Evolutionary conservation across 2,113 vertebrate species (phyloP).

Genomic region (Pelobates fuscus): DNA sequence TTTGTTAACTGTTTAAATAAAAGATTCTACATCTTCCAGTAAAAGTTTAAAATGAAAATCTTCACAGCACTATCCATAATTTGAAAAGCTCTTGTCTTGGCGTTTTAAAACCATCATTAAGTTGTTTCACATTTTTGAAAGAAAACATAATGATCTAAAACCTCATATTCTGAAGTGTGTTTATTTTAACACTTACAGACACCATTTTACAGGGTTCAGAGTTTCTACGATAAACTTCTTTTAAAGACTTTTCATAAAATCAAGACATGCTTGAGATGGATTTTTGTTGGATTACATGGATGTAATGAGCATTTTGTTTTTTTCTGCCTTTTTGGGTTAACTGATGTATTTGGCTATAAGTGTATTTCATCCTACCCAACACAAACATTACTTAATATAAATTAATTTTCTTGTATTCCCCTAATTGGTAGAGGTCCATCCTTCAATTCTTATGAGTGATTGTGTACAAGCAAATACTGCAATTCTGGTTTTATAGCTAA

Average conservation of each 20-base stretch:
- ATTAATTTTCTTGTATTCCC: too few relatives aligned
- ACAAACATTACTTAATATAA: too few relatives aligned
- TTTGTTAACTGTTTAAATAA: constrained; percentile 42
- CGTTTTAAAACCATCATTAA: constrained; percentile 18
- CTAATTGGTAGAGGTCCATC: too few relatives aligned
- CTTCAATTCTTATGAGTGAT: too few relatives aligned
- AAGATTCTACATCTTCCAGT: constrained; percentile 17
- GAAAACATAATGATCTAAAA: constrained; percentile 34
- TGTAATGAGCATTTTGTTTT: too few relatives aligned
- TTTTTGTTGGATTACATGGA: too few relatives aligned
- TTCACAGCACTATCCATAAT: constrained; percentile 9
- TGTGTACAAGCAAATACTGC: too few relatives aligned
- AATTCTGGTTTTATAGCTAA: too few relatives aligned
- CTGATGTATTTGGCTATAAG: too few relatives aligned
- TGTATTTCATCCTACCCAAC: too few relatives aligned
- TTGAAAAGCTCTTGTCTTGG: constrained; percentile 23
- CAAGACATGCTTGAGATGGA: background rate
- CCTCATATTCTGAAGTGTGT: constrained; percentile 41
- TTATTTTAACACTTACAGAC: constrained; percentile 39
- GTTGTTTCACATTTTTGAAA: constrained; percentile 16
- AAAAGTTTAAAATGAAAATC: constrained; percentile 23
- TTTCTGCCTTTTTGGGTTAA: too few relatives aligned
- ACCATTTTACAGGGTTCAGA: constrained; percentile 39
- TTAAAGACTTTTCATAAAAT: constrained; percentile 3
- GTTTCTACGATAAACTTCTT: constrained; percentile 30